phyloP scores from a whole-genome alignment of 2,113 vertebrate genomes.

The Toxostoma redivivum region DNA sequence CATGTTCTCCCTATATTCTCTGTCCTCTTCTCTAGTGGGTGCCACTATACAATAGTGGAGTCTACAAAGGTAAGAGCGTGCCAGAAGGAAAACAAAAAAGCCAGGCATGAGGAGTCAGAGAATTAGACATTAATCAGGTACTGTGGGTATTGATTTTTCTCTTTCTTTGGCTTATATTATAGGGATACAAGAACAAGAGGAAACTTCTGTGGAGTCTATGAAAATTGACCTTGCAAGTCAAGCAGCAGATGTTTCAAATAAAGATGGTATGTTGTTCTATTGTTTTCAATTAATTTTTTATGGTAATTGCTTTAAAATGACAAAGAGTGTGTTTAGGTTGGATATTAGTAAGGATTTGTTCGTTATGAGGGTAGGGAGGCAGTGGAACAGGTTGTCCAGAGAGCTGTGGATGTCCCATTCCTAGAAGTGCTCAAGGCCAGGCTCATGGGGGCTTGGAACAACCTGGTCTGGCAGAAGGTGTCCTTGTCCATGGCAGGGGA shows the following conservation, averaged over 20 bases:
- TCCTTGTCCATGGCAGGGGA: background rate
- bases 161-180: background rate
- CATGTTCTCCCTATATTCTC: background rate
- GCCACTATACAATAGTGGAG: background rate
- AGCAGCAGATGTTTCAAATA: conserved; percentile 37
- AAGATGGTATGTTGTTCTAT: conserved; percentile 62
- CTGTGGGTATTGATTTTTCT: background rate
- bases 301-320: background rate
- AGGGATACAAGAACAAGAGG: conserved; percentile 40
- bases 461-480: background rate
- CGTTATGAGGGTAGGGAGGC: background rate
- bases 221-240: conserved; percentile 37
- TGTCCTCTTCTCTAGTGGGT: background rate
- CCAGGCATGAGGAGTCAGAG: background rate
- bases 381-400: background rate
- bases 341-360: background rate
- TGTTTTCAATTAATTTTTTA: background rate
- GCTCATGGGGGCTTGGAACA: background rate
- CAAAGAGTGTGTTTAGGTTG: background rate
- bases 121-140: background rate
- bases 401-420: background rate
- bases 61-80: background rate
- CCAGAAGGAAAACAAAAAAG: background rate
- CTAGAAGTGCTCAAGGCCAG: background rate
- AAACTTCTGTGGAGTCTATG: background rate